Evolutionary conservation across 1,140 invertebrate species (phyloP).

Genomic region (Batillaria attramentaria): DNA sequence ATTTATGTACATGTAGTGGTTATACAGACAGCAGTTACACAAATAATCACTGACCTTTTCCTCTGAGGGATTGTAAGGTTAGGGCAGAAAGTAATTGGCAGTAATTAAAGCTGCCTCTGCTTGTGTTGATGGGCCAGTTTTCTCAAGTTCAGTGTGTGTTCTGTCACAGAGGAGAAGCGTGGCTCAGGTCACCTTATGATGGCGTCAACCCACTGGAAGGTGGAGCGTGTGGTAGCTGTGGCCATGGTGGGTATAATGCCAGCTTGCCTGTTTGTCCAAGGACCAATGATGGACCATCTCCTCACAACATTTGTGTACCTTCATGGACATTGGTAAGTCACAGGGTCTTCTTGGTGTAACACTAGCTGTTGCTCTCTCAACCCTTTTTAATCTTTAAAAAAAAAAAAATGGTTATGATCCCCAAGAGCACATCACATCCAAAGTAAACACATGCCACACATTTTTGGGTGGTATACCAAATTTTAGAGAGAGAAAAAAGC

Average conservation of each 20-base stretch:
- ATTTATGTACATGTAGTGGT: too few species aligned
- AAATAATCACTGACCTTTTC: neutral
- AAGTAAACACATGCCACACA: too few species aligned
- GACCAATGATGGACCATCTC: constrained; percentile 55
- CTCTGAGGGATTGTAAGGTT: neutral
- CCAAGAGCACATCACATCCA: too few species aligned
- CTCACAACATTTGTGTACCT: constrained; percentile 57
- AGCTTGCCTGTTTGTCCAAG: constrained; percentile 53
- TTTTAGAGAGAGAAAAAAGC: too few species aligned
- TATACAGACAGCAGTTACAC: too few species aligned
- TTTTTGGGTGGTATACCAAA: too few species aligned
- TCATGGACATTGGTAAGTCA: constrained; percentile 64
- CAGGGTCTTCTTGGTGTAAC: neutral
- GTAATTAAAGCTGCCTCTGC: too few species aligned
- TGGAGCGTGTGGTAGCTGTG: constrained; percentile 59
- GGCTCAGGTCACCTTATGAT: constrained; percentile 58
- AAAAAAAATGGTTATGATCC: too few species aligned
- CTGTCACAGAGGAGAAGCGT: constrained; percentile 57
- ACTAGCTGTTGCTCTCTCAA: neutral
- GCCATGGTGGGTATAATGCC: constrained; percentile 63
- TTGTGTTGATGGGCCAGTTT: neutral
- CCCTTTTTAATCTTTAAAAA: neutral
- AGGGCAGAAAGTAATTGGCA: neutral
- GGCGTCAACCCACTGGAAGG: constrained; percentile 65
- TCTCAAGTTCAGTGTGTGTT: neutral